Evolutionary conservation across 2,797 vertebrate species (phyloP).

Genomic region (Danio jaintianensis): DNA sequence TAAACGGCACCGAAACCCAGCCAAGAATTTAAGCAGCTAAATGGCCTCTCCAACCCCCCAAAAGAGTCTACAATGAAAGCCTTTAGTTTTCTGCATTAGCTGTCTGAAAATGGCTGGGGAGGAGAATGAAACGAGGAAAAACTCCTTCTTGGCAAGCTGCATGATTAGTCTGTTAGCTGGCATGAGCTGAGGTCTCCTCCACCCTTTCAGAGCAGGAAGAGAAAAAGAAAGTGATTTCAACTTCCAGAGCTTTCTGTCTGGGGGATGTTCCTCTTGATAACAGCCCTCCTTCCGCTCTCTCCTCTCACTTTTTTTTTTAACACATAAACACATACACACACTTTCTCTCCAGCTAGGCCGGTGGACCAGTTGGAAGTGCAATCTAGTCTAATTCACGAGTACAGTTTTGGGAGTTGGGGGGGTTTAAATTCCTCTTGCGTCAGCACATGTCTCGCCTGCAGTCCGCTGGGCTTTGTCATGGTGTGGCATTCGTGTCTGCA

Average conservation of each 20-base stretch:
- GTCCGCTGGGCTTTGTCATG: slow-evolving; percentile 15
- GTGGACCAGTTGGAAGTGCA: background rate
- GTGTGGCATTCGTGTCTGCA: slow-evolving; percentile 10
- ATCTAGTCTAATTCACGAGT: background rate
- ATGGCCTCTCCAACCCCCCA: slow-evolving; percentile 7
- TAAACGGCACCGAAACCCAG: background rate
- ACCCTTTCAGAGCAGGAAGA: background rate
- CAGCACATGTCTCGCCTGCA: slow-evolving; percentile 8
- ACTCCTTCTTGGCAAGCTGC: slow-evolving; percentile 39
- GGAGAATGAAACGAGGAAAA: slow-evolving; percentile 41
- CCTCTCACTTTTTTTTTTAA: background rate
- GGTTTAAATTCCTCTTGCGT: slow-evolving; percentile 15
- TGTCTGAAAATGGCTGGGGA: slow-evolving; percentile 26
- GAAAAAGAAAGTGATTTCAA: slow-evolving; percentile 5
- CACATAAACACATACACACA: background rate
- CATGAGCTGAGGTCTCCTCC: slow-evolving; percentile 20
- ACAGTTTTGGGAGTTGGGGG: background rate
- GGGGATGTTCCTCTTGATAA: slow-evolving; percentile 33
- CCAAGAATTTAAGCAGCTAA: slow-evolving; percentile 30
- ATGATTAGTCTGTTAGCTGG: slow-evolving; percentile 43
- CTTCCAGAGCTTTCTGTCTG: slow-evolving; percentile 27
- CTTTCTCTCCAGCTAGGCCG: background rate
- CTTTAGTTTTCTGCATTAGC: slow-evolving; percentile 40
- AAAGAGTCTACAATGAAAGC: slow-evolving; percentile 20
- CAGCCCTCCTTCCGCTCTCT: background rate